Evolutionary conservation across 2,113 vertebrate species (phyloP), one percentile per base, ranked within the genome.

Genomic region (Crocuta crocuta): DNA sequence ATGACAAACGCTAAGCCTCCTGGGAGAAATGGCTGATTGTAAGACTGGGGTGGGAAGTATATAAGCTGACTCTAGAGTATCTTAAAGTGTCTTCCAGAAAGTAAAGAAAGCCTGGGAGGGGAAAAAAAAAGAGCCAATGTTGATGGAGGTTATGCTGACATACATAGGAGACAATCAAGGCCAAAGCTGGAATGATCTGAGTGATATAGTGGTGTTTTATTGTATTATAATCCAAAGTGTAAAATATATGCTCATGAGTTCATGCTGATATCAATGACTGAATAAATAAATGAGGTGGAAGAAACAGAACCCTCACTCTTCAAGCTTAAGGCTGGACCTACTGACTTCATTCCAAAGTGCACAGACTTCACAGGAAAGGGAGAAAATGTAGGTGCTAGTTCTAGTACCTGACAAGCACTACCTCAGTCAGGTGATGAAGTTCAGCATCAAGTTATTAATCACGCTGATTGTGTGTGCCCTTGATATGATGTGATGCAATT

Each of bases 91-190:
- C 4, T 70, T 17, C 1, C 33, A 53, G 24, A 43, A 90, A 50
- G 17, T 39, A 35, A 94, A 68, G 61, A 68, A 21, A 16, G 0
- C 1, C 7, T 58, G 7, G 1, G 3, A 21, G 21, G 12, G 5
- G 26, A 23, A 19, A 1, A 23, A 8, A 23, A 55, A 16, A 55
- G 1, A 55, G 15, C 1, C 0, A n/a, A 7, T 65, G n/a, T 31
- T 86, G 35, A 55, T 16, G 6, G 0, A 9, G 13, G 10, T 0
- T 53, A 39, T 21, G 31, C 65, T 61, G 61, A 85, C 86, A 35
- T 39, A 26, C 26, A 53, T 13, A 81, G 53, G 53, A 63, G 15
- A 7, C n/a, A 86, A 61, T 3, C 19, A 74, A 80, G 24, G 19
- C 31, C 71, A 61, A 61, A 79, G 0, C 26, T 86, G 26, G 5